Evolutionary conservation across 2,113 vertebrate species (phyloP).

Genomic region (Pogona vitticeps): DNA sequence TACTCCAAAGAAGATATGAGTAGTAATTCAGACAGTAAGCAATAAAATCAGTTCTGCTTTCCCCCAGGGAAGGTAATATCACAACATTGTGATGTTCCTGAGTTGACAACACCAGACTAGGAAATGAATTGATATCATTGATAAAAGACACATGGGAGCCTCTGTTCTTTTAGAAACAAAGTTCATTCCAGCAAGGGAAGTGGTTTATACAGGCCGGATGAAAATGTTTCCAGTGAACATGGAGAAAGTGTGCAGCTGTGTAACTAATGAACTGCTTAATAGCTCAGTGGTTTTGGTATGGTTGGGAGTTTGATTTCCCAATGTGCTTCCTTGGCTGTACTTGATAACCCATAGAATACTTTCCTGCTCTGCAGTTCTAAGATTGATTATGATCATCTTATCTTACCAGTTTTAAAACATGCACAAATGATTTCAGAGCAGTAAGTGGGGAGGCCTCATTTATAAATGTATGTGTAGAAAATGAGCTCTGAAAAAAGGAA

Average conservation of each 20-base stretch:
- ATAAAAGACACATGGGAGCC: slow-evolving; percentile 58
- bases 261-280: not conserved
- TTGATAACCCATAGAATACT: too few species aligned
- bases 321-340: too few species aligned
- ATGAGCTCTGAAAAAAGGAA: not conserved
- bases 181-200: slow-evolving; percentile 26
- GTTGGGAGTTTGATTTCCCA: too few species aligned
- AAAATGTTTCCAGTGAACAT: not conserved
- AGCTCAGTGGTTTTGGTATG: too few species aligned
- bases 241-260: slow-evolving; percentile 13
- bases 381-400: not conserved
- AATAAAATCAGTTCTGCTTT: slow-evolving; percentile 60
- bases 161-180: not conserved
- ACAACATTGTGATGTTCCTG: slow-evolving; percentile 40
- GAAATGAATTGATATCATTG: slow-evolving; percentile 51
- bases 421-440: not conserved
- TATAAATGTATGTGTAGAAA: not conserved
- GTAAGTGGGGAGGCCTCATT: not conserved
- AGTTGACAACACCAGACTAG: slow-evolving; percentile 43
- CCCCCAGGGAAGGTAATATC: slow-evolving; percentile 58
- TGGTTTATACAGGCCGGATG: slow-evolving; percentile 25
- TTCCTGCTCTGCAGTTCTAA: too few species aligned
- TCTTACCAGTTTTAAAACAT: not conserved
- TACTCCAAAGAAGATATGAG: slow-evolving; percentile 58
- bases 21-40: slow-evolving; percentile 57